Base-by-base conservation (phyloP, 2,113 vertebrate species). In the Ctenomys sociabilis region DNA sequence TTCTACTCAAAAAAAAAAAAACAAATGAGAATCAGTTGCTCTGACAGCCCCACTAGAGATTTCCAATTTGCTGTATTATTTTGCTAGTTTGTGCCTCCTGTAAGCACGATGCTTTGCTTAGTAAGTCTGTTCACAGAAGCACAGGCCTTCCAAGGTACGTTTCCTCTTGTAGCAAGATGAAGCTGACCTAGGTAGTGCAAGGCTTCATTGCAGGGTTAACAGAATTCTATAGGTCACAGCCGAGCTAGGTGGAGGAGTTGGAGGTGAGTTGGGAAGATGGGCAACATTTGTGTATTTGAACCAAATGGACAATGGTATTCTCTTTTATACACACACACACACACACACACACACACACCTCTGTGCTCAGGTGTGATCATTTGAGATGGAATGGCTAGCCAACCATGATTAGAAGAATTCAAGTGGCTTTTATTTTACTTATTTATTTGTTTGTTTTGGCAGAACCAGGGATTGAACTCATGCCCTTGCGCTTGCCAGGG, bases 171-270 rank as follows among this genome's bases (percentile, higher is more conserved):
- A 97, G 97, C 97, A 87, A 77, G 94, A 82, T 64, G 82, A 98
- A 88, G 98, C 95, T 97, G 96, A 32, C 96, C 85, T 90, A 97
- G 96, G 73, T 96, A 97, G 98, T 98, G 98, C 98, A 97, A 97
- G 96, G 98, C 97, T 98, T 97, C 93, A 84, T 90, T 97, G 94
- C 95, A 91, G 94, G 97, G 97, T 97, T 98, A 98, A 98, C 98
- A 96, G 97, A 98, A 97, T 97, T 95, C 43, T 95, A 97, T 87
- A 97, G 94, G 94, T 93, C 93, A 93, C 96, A 98, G 98, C 98
- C 98, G 97, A 98, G 96, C 97, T 97, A 93, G 78, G 10, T 57
- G 49, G 63, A 93, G 5, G 90, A 43, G 35, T 66, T 52, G 9
- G 72, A 61, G 37, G 5, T 66, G 28, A 32, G 26, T n/a, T 97